Evolutionary conservation across 1,140 invertebrate genomes (phyloP).

Genomic region (Leptopilina clavipes): DNA sequence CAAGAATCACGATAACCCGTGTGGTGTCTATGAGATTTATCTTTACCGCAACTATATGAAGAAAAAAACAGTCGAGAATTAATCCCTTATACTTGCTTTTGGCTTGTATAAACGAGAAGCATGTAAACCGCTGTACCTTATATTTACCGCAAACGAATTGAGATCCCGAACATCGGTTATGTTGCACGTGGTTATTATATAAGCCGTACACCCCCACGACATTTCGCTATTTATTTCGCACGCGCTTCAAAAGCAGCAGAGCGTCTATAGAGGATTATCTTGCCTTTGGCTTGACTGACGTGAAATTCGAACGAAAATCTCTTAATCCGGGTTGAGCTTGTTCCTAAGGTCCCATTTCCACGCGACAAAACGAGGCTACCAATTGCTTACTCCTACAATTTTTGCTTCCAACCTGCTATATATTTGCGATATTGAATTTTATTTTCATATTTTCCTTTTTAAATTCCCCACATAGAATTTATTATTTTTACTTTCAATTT

Average conservation of each 20-base stretch:
- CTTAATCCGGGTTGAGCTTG: slow-evolving; percentile 67
- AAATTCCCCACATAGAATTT: too few relatives aligned
- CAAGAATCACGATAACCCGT: background rate
- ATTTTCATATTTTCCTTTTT: background rate
- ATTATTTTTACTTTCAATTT: too few relatives aligned
- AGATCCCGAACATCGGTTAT: slow-evolving; percentile 16
- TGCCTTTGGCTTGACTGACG: slow-evolving; percentile 64
- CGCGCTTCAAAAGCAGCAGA: slow-evolving; percentile 63
- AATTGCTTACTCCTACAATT: background rate
- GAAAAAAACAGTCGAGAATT: slow-evolving; percentile 36
- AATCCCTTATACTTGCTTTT: slow-evolving; percentile 59
- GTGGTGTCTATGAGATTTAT: background rate
- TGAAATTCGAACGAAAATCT: slow-evolving; percentile 71
- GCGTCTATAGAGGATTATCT: slow-evolving; percentile 64
- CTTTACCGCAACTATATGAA: background rate
- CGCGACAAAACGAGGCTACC: slow-evolving; percentile 46
- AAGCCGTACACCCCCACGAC: slow-evolving; percentile 68
- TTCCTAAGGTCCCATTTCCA: slow-evolving; percentile 56
- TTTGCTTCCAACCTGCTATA: background rate
- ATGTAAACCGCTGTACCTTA: slow-evolving; percentile 49
- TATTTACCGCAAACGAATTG: slow-evolving; percentile 40
- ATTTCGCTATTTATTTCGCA: slow-evolving; percentile 68
- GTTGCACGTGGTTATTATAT: slow-evolving; percentile 60
- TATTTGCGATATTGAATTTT: background rate
- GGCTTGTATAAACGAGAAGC: slow-evolving; percentile 55